These are phyloP conservation scores for Sarcophaga variegata DNA, from an alignment of 2,888 invertebrate genomes.

Conservation along the genomic window DNA sequence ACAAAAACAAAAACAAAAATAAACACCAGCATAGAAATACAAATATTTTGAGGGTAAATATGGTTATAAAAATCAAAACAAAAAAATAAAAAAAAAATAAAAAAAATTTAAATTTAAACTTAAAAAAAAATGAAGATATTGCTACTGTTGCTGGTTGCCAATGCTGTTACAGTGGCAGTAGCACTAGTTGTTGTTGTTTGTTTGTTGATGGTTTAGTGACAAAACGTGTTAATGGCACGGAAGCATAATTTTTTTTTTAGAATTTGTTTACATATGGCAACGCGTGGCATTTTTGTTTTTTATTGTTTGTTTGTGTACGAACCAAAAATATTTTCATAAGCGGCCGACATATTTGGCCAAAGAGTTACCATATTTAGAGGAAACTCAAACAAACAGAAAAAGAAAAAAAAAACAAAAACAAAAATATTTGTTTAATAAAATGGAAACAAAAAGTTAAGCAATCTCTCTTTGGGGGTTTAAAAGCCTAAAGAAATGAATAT, in stretches of 20 bases:
- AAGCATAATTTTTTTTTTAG: conserved; percentile 44
- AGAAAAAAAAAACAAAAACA: neutral
- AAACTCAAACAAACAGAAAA: conserved; percentile 8
- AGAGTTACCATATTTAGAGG: conserved; percentile 57
- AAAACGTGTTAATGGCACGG: conserved; percentile 68
- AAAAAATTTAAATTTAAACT: neutral
- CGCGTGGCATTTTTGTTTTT: conserved; percentile 58
- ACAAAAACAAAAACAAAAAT: too few relatives aligned
- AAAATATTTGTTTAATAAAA: conserved; percentile 34
- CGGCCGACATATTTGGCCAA: conserved; percentile 53
- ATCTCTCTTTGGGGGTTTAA: conserved; percentile 14
- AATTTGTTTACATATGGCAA: conserved; percentile 62
- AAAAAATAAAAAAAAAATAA: neutral
- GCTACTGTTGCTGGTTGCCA: conserved; percentile 5
- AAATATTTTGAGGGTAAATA: too few relatives aligned
- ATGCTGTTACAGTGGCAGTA: neutral
- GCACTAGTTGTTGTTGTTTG: neutral
- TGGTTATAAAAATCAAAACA: neutral
- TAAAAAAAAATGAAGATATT: neutral
- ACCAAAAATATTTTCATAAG: conserved; percentile 23
- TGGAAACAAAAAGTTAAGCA: conserved; percentile 30
- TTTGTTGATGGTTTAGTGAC: neutral
- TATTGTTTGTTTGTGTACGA: conserved; percentile 1
- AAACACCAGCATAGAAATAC: too few relatives aligned
- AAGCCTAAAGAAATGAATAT: conserved; percentile 1